Evolutionary conservation across 1,140 invertebrate species (phyloP), one percentile per base, ranked within the genome.

Genomic region (Popillia japonica): DNA sequence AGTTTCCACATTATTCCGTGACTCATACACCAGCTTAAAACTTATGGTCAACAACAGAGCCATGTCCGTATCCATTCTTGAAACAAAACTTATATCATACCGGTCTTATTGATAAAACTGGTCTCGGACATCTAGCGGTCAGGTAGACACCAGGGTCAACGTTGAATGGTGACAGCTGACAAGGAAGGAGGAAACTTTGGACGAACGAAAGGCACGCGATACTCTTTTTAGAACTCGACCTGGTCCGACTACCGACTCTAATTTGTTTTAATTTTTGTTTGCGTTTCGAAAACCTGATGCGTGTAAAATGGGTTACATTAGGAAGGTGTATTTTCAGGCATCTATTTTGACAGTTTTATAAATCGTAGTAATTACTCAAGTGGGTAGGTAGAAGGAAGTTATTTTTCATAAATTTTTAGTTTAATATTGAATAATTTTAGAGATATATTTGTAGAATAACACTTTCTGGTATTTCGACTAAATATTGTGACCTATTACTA

Each of bases 301-400:
- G 61, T 68, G 61, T 68, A 68, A 68, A 68, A 68, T 68, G 10
- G 27, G 22, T 10, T 10, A 48, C 44, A 48, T 14, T 17, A 17
- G 44, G 10, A 17, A 48, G 22, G 10, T 34, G 11, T 68, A 22
- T 68, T 68, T 68, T 22, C 11, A 17, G 17, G 61, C 22, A 17
- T 27, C 11, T 68, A 20, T 68, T 68, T 68, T 68, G 61, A 68
- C 61, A 68, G 61, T 68, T 23, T 22, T 68, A 68, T 68, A 68
- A 68, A 68, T 68, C 61, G 61, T 22, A 8, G 22, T 22, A 20
- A 68, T 68, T 68, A 27, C 22, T 68, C 61, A 27, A 68, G 27
- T 27, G 6, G 14, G 6, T 68, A 68, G 11, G 22, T 68, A 34
- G 6, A 2, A n/a, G n/a, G 44, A 48, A 14, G 44, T n/a, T 48